phyloP scores from a whole-genome alignment of 2,113 vertebrate species.

The Archocentrus centrarchus region DNA sequence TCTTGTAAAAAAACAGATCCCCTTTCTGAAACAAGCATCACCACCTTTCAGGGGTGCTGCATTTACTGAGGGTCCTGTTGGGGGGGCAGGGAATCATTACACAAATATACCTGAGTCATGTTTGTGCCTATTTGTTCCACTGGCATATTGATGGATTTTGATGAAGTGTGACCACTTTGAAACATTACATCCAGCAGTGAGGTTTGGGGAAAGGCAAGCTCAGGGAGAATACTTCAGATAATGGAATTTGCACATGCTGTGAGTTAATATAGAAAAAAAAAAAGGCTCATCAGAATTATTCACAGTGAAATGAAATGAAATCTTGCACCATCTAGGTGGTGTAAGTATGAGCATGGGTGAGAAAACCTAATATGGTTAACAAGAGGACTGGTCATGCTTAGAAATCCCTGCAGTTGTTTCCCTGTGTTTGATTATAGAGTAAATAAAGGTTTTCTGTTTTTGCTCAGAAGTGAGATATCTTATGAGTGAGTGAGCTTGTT shows the following conservation, averaged over 20 bases:
- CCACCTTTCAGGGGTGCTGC: slow-evolving; percentile 50
- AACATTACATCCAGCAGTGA: slow-evolving; percentile 32
- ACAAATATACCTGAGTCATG: slow-evolving; percentile 29
- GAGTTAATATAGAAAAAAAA: background rate
- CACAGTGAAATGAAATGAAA: background rate
- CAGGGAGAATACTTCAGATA: background rate
- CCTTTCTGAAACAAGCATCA: slow-evolving; percentile 54
- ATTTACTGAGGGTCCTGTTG: background rate
- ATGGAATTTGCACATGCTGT: slow-evolving; percentile 16
- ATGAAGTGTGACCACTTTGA: slow-evolving; percentile 64
- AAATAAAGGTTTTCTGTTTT: slow-evolving; percentile 55
- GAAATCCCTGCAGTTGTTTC: slow-evolving; percentile 33
- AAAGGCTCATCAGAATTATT: background rate
- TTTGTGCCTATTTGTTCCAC: background rate
- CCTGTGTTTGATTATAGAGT: slow-evolving; percentile 35
- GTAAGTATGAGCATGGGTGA: background rate
- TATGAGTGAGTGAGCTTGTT: slow-evolving; percentile 65
- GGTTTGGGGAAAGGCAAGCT: background rate
- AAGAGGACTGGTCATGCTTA: slow-evolving; percentile 14
- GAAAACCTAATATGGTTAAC: slow-evolving; percentile 35
- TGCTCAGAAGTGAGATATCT: slow-evolving; percentile 52
- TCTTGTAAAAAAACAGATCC: slow-evolving; percentile 49
- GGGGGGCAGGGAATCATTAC: background rate
- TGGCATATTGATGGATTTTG: slow-evolving; percentile 80
- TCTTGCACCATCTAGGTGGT: background rate